Conservation (phyloP, 2,797 vertebrate species). For the Molossus alvarezi region DNA sequence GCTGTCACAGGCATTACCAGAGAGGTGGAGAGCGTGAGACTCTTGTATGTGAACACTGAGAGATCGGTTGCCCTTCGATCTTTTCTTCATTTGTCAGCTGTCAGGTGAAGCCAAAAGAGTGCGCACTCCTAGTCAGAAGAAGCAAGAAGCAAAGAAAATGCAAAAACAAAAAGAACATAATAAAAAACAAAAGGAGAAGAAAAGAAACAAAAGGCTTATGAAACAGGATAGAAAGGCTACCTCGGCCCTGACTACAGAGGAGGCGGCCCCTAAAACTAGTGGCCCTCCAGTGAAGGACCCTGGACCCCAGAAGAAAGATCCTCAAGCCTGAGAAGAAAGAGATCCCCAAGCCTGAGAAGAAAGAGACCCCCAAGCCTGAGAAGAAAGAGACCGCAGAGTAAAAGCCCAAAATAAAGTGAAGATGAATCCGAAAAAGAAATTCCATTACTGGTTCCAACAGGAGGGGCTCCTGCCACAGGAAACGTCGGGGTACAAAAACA, state of each 20-base stretch:
- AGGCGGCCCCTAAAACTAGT: accelerated
- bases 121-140: background rate
- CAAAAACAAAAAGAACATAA: background rate
- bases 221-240: background rate
- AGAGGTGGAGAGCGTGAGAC: constrained; percentile 93
- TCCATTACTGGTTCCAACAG: constrained; percentile 89
- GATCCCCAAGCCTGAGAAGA: too few relatives aligned
- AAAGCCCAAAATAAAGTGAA: background rate
- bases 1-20: constrained; percentile 90
- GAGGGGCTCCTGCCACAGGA: background rate
- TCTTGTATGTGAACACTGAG: constrained; percentile 96
- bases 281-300: background rate
- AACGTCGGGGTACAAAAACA: constrained; percentile 83
- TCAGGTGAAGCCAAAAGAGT: constrained; percentile 67
- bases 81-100: constrained; percentile 92
- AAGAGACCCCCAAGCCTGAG: too few relatives aligned
- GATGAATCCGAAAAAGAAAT: constrained; percentile 84
- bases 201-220: constrained; percentile 44
- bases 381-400: background rate
- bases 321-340: background rate
- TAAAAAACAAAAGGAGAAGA: constrained; percentile 53
- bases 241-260: background rate
- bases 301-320: background rate
- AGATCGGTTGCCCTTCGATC: constrained; percentile 94
- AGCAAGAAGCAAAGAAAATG: constrained; percentile 74